Base-by-base conservation (phyloP, 2,888 invertebrate genomes). In the Hypolimnas misippus region DNA sequence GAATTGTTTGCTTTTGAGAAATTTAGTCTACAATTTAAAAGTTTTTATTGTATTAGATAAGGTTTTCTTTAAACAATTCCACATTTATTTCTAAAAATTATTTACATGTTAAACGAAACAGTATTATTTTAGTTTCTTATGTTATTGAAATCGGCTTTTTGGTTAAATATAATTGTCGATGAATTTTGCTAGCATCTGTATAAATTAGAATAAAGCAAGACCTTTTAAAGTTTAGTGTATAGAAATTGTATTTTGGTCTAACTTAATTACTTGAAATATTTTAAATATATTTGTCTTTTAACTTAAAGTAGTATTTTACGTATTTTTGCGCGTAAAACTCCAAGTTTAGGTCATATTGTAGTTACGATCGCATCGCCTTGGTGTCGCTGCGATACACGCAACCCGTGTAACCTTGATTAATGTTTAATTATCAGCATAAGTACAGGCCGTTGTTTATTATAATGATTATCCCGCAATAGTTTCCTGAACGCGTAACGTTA, bases 391-490 rank as follows among this genome's bases (percentile, higher is more conserved):
- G 10, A 33, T 42, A 58, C 62, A 57, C 54, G 56, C 38, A 40
- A 57, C 19, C 17, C 25, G 38, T 46, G 40, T 14, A 53, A 51
- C 63, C 66, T 66, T 63, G 60, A 57, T 40, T 57, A 35, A 49
- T 57, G 59, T 53, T 57, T 60, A 63, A 61, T 61, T 63, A 61
- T 66, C 38, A 60, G 17, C 53, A 31, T 21, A 10, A 50, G 19
- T 46, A 54, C 31, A 50, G 42, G 44, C 44, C 38, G 55, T 35
- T 55, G 54, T 57, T 56, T 29, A 46, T 16, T 42, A 52, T n/a
- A n/a, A 38, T n/a, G 7, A 25, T 57, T 46, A 63, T 63, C 60
- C 66, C 57, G 21, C 63, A 52, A 57, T 66, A 53, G 54, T 66
- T 60, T 61, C 53, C 63, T 63, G 38, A 55, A 61, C 33, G 42